Evolutionary conservation across 2,797 vertebrate genomes (phyloP).

Genomic region (Monodelphis domestica): DNA sequence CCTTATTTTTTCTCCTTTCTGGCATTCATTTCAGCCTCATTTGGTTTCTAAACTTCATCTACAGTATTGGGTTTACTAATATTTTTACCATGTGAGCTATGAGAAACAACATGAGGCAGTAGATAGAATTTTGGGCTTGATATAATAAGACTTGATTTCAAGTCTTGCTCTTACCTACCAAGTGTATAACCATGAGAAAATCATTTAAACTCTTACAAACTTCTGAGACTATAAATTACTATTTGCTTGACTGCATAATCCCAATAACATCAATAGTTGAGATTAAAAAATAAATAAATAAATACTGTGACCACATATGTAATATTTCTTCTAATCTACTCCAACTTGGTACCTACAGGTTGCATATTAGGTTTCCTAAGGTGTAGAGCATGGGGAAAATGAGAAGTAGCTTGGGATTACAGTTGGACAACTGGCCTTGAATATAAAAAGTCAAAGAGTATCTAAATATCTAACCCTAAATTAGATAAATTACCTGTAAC

Average conservation of each 20-base stretch:
- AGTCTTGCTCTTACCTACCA: neutral
- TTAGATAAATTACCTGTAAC: neutral
- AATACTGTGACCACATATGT: neutral
- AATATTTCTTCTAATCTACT: neutral
- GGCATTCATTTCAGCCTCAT: conserved; percentile 17
- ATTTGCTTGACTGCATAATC: too few species aligned
- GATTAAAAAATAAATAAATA: neutral
- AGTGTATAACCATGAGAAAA: neutral
- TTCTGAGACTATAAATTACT: neutral
- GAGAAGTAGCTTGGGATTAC: neutral
- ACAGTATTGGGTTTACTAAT: neutral
- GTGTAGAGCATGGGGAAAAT: neutral
- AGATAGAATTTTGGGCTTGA: neutral
- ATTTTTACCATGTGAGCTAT: conserved; percentile 3
- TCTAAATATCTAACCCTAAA: neutral
- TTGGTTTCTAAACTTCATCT: neutral
- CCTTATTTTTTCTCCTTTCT: neutral
- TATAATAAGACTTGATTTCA: neutral
- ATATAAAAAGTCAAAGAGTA: neutral
- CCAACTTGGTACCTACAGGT: neutral
- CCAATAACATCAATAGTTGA: neutral
- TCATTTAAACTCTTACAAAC: neutral
- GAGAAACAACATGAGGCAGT: neutral
- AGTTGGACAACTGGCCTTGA: neutral
- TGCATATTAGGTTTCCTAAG: neutral